A percentile compares a stretch with the other conserved stretches of the same genome.
Conservation (phyloP, 1,140 invertebrate species). For the Anoplolepis gracilipes region DNA sequence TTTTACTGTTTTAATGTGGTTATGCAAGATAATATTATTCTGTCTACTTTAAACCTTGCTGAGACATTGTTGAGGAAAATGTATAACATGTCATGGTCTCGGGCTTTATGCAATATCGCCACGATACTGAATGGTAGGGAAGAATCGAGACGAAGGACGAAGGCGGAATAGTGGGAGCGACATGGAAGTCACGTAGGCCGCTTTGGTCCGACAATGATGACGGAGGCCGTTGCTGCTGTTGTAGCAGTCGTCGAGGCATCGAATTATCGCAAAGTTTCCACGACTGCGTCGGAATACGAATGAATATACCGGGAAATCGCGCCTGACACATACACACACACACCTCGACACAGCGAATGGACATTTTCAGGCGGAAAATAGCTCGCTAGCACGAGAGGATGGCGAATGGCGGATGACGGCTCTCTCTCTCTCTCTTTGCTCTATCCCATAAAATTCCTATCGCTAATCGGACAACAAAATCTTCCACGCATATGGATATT, state of each 20-base stretch:
- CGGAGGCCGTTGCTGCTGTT: conserved; percentile 59
- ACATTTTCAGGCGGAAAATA: conserved; percentile 53
- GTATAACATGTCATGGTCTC: background rate
- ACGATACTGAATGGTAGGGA: conserved; percentile 14
- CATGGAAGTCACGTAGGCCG: conserved; percentile 70
- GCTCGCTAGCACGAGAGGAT: background rate
- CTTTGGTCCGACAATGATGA: conserved; percentile 70
- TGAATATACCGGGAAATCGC: conserved; percentile 52
- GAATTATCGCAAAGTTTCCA: conserved; percentile 75
- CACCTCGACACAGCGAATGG: background rate
- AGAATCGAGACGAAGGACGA: conserved; percentile 9
- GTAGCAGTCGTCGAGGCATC: conserved; percentile 71
- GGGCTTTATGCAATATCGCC: conserved; percentile 39
- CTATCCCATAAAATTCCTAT: background rate
- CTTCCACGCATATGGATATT: conserved; percentile 15
- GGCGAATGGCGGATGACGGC: too few species aligned
- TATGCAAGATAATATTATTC: background rate
- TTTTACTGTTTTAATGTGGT: background rate
- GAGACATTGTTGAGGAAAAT: conserved; percentile 35
- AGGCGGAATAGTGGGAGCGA: conserved; percentile 42
- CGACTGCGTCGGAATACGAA: conserved; percentile 67
- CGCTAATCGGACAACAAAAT: conserved; percentile 31
- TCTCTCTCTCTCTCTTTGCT: background rate
- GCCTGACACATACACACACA: background rate
- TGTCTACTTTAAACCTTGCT: background rate